phyloP scores from a whole-genome alignment of 2,113 vertebrate genomes.

The Fukomys damarensis region DNA sequence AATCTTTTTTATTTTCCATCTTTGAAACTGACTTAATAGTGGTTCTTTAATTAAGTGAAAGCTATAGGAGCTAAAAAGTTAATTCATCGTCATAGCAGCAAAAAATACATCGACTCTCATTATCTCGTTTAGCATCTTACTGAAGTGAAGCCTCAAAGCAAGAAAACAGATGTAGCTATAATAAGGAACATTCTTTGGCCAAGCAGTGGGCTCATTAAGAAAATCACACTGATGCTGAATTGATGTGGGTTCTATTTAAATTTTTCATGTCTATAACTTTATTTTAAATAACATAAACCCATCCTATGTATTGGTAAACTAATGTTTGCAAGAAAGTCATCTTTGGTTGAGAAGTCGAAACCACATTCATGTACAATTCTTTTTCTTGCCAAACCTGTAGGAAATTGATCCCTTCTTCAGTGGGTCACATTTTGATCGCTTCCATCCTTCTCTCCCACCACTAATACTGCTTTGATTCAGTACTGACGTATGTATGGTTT shows the following conservation, averaged over 20 bases:
- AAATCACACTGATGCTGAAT: neutral
- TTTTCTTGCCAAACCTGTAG: neutral
- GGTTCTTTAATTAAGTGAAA: slow-evolving; percentile 7
- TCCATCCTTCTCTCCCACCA: neutral
- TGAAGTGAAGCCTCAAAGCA: neutral
- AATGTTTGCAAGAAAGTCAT: neutral
- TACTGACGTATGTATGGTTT: neutral
- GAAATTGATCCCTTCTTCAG: neutral
- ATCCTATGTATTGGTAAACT: neutral
- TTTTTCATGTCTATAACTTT: neutral
- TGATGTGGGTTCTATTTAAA: neutral
- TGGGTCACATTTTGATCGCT: neutral
- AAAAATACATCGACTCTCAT: neutral
- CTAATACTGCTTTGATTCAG: neutral
- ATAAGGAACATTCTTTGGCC: neutral
- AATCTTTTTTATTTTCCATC: neutral
- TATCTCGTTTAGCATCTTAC: neutral
- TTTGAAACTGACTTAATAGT: neutral
- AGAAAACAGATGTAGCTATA: neutral
- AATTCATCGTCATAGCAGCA: neutral
- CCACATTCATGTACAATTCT: neutral
- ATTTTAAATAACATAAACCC: neutral
- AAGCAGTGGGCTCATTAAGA: neutral
- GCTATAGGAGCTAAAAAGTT: neutral
- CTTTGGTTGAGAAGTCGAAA: neutral